Percentiles rank a stretch among this genome's conserved stretches.
These are phyloP conservation scores for Drosophila pachea DNA, from an alignment of 1,140 invertebrate genomes.

Conservation along the genomic window DNA sequence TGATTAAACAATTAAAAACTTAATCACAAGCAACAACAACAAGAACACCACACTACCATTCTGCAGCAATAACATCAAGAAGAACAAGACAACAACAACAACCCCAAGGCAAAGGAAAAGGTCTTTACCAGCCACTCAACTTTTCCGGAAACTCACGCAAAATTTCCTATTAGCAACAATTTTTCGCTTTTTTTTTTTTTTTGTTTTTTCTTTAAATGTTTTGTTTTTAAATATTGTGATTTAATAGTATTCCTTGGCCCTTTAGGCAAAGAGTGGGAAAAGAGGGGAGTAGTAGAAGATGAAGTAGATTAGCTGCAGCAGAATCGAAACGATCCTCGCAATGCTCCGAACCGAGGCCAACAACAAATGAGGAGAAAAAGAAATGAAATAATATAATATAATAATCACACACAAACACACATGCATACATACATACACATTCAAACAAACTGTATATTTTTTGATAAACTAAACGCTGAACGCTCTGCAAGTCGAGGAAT, in stretches of 20 bases:
- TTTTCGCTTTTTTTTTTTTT: constrained; percentile 31
- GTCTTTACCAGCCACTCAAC: constrained; percentile 36
- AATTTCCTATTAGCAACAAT: constrained; percentile 27
- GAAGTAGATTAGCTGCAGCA: background rate
- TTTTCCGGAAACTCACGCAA: constrained; percentile 17
- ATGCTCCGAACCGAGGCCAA: constrained; percentile 32
- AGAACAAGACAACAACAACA: constrained; percentile 3
- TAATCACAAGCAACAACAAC: constrained; percentile 33
- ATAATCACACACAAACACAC: background rate
- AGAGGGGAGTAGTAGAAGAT: constrained; percentile 1
- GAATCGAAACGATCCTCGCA: background rate
- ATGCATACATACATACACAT: background rate
- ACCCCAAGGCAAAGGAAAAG: constrained; percentile 18
- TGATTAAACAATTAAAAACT: constrained; percentile 66
- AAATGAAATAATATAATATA: background rate
- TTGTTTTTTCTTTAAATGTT: constrained; percentile 34
- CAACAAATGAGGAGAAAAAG: constrained; percentile 11
- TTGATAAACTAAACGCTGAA: constrained; percentile 37
- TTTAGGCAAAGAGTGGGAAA: constrained; percentile 9
- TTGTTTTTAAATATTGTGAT: constrained; percentile 32
- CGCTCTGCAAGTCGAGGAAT: constrained; percentile 37
- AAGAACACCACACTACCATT: constrained; percentile 17
- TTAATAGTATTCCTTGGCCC: constrained; percentile 36
- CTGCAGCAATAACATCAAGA: constrained; percentile 26
- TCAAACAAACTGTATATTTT: constrained; percentile 58